Base-by-base conservation (phyloP, 2,797 vertebrate species). In the Acanthiza pusilla region DNA sequence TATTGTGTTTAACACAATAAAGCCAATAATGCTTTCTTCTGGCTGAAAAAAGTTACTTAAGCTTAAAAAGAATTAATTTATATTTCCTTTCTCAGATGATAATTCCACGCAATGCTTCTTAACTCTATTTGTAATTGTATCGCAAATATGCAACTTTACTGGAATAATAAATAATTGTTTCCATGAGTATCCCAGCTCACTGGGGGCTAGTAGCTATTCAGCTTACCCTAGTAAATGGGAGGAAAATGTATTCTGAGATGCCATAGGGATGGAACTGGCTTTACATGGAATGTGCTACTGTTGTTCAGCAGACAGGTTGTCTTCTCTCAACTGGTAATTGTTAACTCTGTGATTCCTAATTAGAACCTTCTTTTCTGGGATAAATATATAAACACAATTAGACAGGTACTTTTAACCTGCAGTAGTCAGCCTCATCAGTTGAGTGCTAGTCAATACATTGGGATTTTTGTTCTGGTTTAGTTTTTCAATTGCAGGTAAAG, bases 331-430 rank as follows among this genome's bases (percentile, higher is more conserved):
- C 42, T 77, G 77, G 23, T 95, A 89, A 95, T 94, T 91, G 78
- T 78, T 88, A 96, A 79, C 68, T 94, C 76, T 60, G 63, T 96
- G 84, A 86, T 88, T 96, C 67, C 67, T 94, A 95, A 97, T 96
- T 96, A 91, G 51, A 92, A 90, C 86, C 43, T 75, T 87, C 97
- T 97, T 97, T 96, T 85, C 91, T 90, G 78, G 91, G 67, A 89
- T 93, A 96, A 94, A 95, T 96, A 88, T 30, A 47, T 95, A 93
- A 94, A 92, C 91, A 95, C 29, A 73, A 80, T 76, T 66, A 86
- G 32, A 57, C 70, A 62, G 42, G 60, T 93, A 93, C 95, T 93
- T 84, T 75, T 91, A 89, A 73, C 26, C 1, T 63, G 50, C 43
- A 51, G 77, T 92, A 75, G 94, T 91, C 53, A 87, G 71, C 75